Percentiles rank a stretch among this genome's conserved stretches.
phyloP scores from a whole-genome alignment of 2,113 vertebrate genomes.

The Trematocara stigmaticum region DNA sequence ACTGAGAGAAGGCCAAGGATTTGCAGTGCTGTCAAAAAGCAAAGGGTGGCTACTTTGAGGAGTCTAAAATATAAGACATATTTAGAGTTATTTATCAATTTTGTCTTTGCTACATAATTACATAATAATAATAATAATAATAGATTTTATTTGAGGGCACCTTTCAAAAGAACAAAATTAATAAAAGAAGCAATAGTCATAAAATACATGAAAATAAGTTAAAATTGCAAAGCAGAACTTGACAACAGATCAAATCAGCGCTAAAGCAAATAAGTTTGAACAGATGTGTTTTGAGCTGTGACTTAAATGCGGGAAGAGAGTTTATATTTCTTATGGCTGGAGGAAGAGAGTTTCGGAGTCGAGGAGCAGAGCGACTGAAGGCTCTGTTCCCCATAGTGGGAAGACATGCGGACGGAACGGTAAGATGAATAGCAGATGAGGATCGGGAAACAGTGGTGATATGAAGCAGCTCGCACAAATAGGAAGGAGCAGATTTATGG shows the following conservation, averaged over 20 bases:
- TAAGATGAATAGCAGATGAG: neutral
- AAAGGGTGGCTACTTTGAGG: neutral
- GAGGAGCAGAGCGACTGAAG: neutral
- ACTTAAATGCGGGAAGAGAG: neutral
- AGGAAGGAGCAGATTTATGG: neutral
- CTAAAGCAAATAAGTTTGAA: neutral
- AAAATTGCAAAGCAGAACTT: neutral
- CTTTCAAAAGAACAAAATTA: neutral
- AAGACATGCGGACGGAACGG: rapidly evolving
- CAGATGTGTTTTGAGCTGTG: neutral
- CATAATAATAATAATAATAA: neutral
- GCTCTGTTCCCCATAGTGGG: neutral
- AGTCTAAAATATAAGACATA: neutral
- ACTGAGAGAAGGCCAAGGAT: rapidly evolving
- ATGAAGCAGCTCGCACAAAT: neutral
- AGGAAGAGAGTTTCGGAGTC: neutral
- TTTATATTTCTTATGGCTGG: neutral
- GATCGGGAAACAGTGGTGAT: neutral
- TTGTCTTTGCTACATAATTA: neutral
- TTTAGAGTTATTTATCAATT: neutral
- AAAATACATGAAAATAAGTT: neutral
- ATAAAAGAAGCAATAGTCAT: neutral
- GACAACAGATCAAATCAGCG: rapidly evolving
- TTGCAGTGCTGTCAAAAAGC: neutral
- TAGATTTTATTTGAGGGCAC: neutral